Percentiles rank a stretch among this genome's conserved stretches.
These are phyloP conservation scores for Melanchra persicariae DNA, from an alignment of 2,888 invertebrate genomes.

Conservation along the genomic window DNA sequence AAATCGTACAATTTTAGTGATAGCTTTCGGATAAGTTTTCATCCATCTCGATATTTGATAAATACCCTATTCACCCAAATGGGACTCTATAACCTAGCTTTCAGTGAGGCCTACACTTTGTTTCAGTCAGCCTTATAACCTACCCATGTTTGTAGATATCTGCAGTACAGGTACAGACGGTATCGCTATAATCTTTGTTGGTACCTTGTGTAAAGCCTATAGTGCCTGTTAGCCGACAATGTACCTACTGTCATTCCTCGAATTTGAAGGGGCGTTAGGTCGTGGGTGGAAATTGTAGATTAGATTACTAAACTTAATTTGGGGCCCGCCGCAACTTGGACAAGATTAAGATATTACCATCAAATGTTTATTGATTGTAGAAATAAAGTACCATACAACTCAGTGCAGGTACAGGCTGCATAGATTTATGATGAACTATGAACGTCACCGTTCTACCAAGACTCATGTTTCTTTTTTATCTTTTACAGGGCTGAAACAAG, in stretches of 20 bases:
- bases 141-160: too few relatives aligned
- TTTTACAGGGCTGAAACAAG: conserved; percentile 72
- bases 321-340: neutral
- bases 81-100: too few relatives aligned
- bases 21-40: too few relatives aligned
- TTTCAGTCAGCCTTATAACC: neutral
- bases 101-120: neutral
- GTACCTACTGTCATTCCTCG: neutral
- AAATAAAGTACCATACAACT: neutral
- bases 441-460: neutral
- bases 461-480: conserved; percentile 26
- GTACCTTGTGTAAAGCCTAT: neutral
- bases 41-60: too few relatives aligned
- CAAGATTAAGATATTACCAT: conserved; percentile 3
- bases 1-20: too few relatives aligned
- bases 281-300: conserved; percentile 27
- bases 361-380: neutral
- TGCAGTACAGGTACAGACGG: too few relatives aligned
- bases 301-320: conserved; percentile 33
- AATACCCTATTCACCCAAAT: too few relatives aligned
- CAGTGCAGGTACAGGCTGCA: neutral
- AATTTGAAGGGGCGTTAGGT: conserved; percentile 22
- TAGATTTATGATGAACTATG: neutral
- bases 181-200: neutral
- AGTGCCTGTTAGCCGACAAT: neutral